phyloP scores from a whole-genome alignment of 2,797 vertebrate species.

The Lacerta agilis region DNA sequence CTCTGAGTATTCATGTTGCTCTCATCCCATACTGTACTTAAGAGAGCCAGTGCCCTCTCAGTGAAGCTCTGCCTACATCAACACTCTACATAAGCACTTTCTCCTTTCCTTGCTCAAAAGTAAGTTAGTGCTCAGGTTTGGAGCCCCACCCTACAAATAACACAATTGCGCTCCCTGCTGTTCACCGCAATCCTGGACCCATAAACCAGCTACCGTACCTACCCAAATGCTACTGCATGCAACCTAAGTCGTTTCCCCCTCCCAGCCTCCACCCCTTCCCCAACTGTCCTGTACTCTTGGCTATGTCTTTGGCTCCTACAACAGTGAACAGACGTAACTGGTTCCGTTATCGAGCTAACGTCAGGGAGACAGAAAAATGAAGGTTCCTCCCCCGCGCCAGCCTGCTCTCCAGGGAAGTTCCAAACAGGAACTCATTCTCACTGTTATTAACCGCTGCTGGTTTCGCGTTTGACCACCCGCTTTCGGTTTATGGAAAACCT shows the following conservation, averaged over 20 bases:
- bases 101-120: not conserved
- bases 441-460: not conserved
- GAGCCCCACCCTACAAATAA: not conserved
- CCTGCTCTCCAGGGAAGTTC: not conserved
- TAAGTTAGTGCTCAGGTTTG: not conserved
- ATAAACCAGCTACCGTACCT: not conserved
- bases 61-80: not conserved
- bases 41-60: not conserved
- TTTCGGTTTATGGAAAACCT: not conserved
- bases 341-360: not conserved
- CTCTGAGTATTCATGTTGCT: not conserved
- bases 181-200: not conserved
- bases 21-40: not conserved
- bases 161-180: not conserved
- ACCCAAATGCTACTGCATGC: not conserved
- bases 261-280: too few relatives aligned
- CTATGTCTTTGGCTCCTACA: not conserved
- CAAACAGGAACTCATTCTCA: not conserved
- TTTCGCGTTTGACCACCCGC: not conserved
- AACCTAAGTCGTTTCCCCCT: too few relatives aligned
- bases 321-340: not conserved
- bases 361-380: not conserved
- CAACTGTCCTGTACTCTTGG: not conserved
- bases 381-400: too few relatives aligned
- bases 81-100: too few relatives aligned